Evolutionary conservation across 2,113 vertebrate genomes (phyloP).

Genomic region (Otus sunia): DNA sequence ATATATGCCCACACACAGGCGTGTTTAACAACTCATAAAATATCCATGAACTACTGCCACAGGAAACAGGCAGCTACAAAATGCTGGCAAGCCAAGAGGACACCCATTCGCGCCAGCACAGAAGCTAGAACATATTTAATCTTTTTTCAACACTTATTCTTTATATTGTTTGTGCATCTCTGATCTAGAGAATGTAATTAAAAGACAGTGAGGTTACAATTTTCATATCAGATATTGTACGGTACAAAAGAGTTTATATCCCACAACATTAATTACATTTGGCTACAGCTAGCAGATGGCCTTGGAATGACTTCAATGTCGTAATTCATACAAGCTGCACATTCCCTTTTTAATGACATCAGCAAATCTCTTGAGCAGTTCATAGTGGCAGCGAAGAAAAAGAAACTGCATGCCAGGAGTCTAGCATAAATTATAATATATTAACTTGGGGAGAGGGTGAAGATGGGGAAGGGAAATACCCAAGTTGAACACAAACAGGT

Average conservation of each 20-base stretch:
- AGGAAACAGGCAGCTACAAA: neutral
- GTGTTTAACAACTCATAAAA: neutral
- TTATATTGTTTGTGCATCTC: neutral
- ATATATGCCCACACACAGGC: neutral
- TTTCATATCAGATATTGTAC: neutral
- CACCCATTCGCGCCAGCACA: neutral
- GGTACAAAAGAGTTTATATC: neutral
- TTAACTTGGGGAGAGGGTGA: neutral
- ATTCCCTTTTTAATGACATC: constrained; percentile 56
- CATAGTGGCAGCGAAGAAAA: constrained; percentile 21
- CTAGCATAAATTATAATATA: constrained; percentile 27
- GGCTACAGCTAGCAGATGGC: constrained; percentile 53
- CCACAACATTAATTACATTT: constrained; percentile 41
- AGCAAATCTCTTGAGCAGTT: constrained; percentile 48
- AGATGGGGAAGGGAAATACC: neutral
- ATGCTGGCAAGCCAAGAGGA: neutral
- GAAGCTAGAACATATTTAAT: neutral
- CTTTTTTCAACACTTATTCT: neutral
- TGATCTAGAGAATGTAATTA: neutral
- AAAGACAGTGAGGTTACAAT: neutral
- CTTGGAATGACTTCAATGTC: constrained; percentile 54
- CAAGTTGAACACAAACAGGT: neutral
- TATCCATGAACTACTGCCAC: neutral
- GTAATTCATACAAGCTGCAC: constrained; percentile 40
- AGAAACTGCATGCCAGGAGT: neutral